phyloP scores from a whole-genome alignment of 2,888 invertebrate species.

The Danaus chrysippus region DNA sequence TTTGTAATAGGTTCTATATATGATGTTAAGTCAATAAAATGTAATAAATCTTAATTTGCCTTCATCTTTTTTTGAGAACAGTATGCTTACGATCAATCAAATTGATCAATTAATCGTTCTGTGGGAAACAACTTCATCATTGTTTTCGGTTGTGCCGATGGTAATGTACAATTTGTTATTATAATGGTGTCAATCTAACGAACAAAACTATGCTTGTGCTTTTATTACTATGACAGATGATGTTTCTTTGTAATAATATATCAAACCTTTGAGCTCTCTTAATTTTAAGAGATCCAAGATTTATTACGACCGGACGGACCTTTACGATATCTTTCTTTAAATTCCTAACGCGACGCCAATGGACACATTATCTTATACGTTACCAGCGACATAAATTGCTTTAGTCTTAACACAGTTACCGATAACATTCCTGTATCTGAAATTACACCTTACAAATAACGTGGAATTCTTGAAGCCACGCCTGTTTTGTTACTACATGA shows the following conservation, averaged over 20 bases:
- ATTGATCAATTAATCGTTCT: conserved; percentile 35
- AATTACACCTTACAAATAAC: not conserved
- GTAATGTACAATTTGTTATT: conserved; percentile 9
- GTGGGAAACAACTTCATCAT: conserved; percentile 28
- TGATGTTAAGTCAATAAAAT: not conserved
- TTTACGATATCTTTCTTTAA: not conserved
- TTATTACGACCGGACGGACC: no score
- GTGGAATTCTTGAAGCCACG: not conserved
- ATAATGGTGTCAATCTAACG: not conserved
- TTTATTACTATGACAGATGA: no score
- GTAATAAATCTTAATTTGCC: conserved; percentile 35
- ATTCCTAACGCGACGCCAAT: conserved; percentile 1
- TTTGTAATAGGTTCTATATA: not conserved
- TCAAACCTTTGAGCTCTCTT: not conserved
- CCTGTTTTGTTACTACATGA: not conserved
- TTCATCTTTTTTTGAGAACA: conserved; percentile 33
- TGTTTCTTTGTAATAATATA: not conserved
- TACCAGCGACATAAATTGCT: not conserved
- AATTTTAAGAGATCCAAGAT: not conserved
- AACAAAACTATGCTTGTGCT: not conserved
- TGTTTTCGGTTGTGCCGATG: conserved; percentile 11
- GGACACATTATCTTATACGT: not conserved
- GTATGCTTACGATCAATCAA: conserved; percentile 37
- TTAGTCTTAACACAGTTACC: not conserved
- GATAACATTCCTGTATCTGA: not conserved